A percentile compares a stretch with the other conserved stretches of the same genome.
Evolutionary conservation across 53 echinoderm and acorn worm genomes (phyloP).

Genomic region (Mesocentrotus franciscanus): DNA sequence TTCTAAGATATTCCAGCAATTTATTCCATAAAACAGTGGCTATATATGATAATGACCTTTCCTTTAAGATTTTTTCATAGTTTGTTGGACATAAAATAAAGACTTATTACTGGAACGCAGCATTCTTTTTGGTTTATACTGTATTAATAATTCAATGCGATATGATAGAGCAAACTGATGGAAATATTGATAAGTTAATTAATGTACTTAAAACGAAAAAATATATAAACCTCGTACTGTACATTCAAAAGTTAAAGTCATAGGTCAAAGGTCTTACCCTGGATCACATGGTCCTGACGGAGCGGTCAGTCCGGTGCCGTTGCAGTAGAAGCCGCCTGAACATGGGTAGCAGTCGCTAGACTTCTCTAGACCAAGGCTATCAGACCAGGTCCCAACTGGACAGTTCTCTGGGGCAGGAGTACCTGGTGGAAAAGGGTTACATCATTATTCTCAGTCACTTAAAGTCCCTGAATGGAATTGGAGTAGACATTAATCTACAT

Average conservation of each 20-base stretch:
- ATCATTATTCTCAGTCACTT: not conserved
- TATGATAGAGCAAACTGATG: too few species aligned
- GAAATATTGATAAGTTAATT: too few species aligned
- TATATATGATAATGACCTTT: too few species aligned
- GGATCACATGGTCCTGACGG: conserved; percentile 97
- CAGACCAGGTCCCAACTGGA: conserved; percentile 93
- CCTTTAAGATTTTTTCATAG: too few species aligned
- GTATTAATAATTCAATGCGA: too few species aligned
- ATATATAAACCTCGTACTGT: too few species aligned
- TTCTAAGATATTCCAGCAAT: too few species aligned
- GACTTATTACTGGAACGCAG: too few species aligned
- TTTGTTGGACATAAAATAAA: too few species aligned
- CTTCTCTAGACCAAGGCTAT: conserved; percentile 77
- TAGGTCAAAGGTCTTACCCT: conserved; percentile 75
- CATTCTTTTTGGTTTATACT: too few species aligned
- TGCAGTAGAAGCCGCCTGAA: conserved; percentile 92
- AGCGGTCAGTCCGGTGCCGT: conserved; percentile 92
- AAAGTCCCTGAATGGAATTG: not conserved
- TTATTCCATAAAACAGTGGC: too few species aligned
- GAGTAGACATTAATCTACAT: not conserved
- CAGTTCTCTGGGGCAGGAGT: conserved; percentile 88
- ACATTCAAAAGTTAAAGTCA: conserved; percentile 21
- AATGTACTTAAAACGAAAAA: too few species aligned
- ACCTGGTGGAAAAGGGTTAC: conserved; percentile 58
- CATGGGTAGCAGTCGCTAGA: conserved; percentile 85